Evolutionary conservation across 2,113 vertebrate species (phyloP).

Genomic region (Poeciliopsis retropinna): DNA sequence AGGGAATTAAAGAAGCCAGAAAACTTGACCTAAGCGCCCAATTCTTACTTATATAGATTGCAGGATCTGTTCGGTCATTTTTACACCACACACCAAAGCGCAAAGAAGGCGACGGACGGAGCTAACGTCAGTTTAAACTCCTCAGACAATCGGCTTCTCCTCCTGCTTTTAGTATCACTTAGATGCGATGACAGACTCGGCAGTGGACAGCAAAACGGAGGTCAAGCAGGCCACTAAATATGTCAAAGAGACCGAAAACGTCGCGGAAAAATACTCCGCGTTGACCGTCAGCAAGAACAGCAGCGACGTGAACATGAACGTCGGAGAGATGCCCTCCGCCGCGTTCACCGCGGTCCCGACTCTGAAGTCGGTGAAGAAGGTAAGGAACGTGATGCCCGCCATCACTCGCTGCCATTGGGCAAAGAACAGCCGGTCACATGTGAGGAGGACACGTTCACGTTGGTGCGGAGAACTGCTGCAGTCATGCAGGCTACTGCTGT

Average conservation of each 20-base stretch:
- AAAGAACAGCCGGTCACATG: slow-evolving; percentile 13
- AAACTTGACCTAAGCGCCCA: not conserved
- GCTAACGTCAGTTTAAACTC: slow-evolving; percentile 15
- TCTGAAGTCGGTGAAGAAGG: slow-evolving; percentile 84
- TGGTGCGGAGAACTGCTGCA: slow-evolving; percentile 29
- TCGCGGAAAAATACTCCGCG: slow-evolving; percentile 83
- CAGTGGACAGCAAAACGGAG: slow-evolving; percentile 74
- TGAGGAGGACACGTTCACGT: slow-evolving; percentile 9
- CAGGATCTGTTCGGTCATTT: slow-evolving; percentile 4
- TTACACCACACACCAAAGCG: slow-evolving; percentile 25
- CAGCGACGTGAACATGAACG: slow-evolving; percentile 81
- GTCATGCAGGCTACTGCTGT: not conserved
- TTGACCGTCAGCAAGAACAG: slow-evolving; percentile 82
- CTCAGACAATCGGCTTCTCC: not conserved
- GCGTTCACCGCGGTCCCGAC: slow-evolving; percentile 82
- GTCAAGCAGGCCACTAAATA: slow-evolving; percentile 84
- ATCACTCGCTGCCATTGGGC: slow-evolving; percentile 27
- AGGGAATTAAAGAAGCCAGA: slow-evolving; percentile 20
- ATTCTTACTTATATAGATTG: not conserved
- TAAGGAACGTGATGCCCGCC: slow-evolving; percentile 61
- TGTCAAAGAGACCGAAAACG: slow-evolving; percentile 85
- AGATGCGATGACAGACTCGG: slow-evolving; percentile 77
- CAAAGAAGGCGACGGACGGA: slow-evolving; percentile 3
- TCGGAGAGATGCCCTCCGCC: slow-evolving; percentile 78
- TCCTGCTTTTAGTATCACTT: slow-evolving; percentile 14